Evolutionary conservation across 2,888 invertebrate genomes (phyloP).

Genomic region (Calephelis perditalis): DNA sequence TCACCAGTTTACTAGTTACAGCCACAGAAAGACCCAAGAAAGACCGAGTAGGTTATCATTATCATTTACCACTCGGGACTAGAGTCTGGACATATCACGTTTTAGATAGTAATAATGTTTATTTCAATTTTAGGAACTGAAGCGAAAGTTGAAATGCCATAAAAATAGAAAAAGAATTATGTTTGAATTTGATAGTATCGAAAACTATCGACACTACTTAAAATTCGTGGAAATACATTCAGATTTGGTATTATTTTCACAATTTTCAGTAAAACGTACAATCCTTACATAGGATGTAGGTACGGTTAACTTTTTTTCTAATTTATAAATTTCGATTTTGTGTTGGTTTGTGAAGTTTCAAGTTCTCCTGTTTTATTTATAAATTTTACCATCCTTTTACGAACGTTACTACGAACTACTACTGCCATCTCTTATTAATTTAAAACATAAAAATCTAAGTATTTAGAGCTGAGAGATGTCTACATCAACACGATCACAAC

Average conservation of each 20-base stretch:
- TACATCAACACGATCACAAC: too few relatives aligned
- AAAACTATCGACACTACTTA: slow-evolving; percentile 21
- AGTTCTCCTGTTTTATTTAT: slow-evolving; percentile 10
- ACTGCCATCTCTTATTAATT: slow-evolving; percentile 52
- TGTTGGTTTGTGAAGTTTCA: neutral
- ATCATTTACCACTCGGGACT: slow-evolving; percentile 49
- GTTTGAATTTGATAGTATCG: too few relatives aligned
- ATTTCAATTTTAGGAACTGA: slow-evolving; percentile 26
- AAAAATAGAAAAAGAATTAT: too few relatives aligned
- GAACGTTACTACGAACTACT: slow-evolving; percentile 24
- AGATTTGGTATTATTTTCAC: slow-evolving; percentile 12
- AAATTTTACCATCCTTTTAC: slow-evolving; percentile 26
- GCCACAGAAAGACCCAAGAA: slow-evolving; percentile 66
- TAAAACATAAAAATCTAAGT: too few relatives aligned
- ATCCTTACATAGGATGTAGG: neutral
- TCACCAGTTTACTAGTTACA: slow-evolving; percentile 58
- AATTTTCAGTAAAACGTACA: slow-evolving; percentile 18
- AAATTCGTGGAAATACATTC: too few relatives aligned
- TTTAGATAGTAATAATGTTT: slow-evolving; percentile 37
- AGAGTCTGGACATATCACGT: slow-evolving; percentile 40
- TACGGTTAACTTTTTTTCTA: slow-evolving; percentile 29
- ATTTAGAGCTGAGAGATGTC: too few relatives aligned
- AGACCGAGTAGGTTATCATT: slow-evolving; percentile 73
- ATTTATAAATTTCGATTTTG: neutral
- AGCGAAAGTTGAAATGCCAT: too few relatives aligned